phyloP scores from a whole-genome alignment of 2,113 vertebrate species.

The Pterocles burchelli region DNA sequence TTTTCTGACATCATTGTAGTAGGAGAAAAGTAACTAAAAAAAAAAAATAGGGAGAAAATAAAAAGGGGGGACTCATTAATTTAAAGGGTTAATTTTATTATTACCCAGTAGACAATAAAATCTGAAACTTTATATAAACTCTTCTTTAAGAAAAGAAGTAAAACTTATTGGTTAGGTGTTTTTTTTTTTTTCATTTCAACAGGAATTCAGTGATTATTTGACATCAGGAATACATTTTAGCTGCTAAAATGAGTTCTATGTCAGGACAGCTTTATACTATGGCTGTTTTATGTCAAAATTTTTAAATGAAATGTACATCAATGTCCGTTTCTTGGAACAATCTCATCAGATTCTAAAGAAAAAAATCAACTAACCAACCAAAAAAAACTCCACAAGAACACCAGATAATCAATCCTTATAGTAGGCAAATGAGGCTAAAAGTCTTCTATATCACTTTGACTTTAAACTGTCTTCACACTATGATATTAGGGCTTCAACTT shows the following conservation, averaged over 20 bases:
- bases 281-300: not conserved
- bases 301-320: not conserved
- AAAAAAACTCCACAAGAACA: not conserved
- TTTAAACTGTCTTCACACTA: not conserved
- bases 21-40: not conserved
- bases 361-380: accelerated
- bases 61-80: accelerated
- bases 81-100: not conserved
- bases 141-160: not conserved
- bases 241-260: not conserved
- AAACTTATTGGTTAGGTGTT: not conserved
- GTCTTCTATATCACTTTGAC: not conserved
- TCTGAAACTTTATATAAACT: not conserved
- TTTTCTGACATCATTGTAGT: not conserved
- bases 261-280: not conserved
- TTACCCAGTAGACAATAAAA: not conserved
- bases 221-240: not conserved
- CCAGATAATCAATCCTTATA: not conserved
- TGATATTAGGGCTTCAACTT: not conserved
- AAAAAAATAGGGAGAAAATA: not conserved
- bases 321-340: not conserved
- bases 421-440: not conserved
- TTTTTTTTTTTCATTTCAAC: not conserved
- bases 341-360: not conserved
- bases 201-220: not conserved